A percentile compares a stretch with the other conserved stretches of the same genome.
phyloP scores from a whole-genome alignment of 1,140 invertebrate species.

The Globodera rostochiensis region DNA sequence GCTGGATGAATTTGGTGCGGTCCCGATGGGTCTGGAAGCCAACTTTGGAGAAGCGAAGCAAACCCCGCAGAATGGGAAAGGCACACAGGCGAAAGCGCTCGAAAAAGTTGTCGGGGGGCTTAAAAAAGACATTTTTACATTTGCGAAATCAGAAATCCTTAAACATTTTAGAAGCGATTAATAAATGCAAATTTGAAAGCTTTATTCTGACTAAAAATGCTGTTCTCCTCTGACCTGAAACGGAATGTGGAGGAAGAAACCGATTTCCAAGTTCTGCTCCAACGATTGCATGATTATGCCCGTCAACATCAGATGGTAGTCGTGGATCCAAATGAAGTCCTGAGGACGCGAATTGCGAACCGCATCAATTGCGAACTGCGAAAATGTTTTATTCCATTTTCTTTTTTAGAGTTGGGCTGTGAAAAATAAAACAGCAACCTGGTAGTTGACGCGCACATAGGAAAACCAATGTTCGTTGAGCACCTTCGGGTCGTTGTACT shows the following conservation, averaged over 20 bases:
- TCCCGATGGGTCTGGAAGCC: constrained; percentile 65
- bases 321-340: constrained; percentile 66
- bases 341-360: constrained; percentile 63
- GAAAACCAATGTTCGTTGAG: constrained; percentile 62
- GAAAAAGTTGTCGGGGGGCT: constrained; percentile 65
- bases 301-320: constrained; percentile 64
- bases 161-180: no score
- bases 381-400: neutral
- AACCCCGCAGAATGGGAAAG: constrained; percentile 58
- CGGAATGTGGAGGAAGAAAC: constrained; percentile 65
- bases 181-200: no score
- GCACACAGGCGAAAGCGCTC: constrained; percentile 57
- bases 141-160: no score
- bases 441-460: constrained; percentile 64
- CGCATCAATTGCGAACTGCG: constrained; percentile 58
- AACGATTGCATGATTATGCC: constrained; percentile 64
- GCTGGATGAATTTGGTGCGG: constrained; percentile 57
- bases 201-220: no score
- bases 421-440: constrained; percentile 46
- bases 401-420: no score
- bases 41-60: constrained; percentile 63
- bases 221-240: constrained; percentile 37
- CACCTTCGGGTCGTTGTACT: constrained; percentile 55
- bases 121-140: neutral
- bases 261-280: constrained; percentile 62